These are phyloP conservation scores for Macroglossus sobrinus DNA, from an alignment of 2,113 vertebrate genomes.

Conservation along the genomic window DNA sequence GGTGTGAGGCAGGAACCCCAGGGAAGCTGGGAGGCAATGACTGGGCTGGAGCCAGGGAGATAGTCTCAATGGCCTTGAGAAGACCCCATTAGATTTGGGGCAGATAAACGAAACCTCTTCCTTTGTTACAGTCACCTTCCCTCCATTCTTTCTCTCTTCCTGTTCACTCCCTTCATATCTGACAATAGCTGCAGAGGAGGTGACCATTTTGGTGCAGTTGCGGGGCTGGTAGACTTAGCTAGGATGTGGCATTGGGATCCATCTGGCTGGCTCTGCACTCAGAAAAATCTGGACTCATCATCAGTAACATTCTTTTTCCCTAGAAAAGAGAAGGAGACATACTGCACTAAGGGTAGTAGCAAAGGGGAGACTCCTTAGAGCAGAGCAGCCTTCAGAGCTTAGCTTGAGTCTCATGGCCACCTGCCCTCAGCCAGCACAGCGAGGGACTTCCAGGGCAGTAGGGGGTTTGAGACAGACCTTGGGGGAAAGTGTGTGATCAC, in stretches of 20 bases:
- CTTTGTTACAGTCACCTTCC: background rate
- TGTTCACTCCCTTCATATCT: background rate
- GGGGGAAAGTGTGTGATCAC: background rate
- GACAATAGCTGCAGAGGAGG: background rate
- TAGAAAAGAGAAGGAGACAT: constrained; percentile 20
- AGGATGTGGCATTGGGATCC: constrained; percentile 1
- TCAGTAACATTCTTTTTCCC: constrained; percentile 52
- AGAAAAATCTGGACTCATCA: constrained; percentile 24
- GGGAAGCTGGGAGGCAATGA: background rate
- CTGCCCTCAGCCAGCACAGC: background rate
- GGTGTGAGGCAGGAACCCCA: background rate
- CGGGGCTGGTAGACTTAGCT: background rate
- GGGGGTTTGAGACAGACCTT: background rate
- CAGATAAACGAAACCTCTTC: background rate
- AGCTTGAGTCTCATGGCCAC: background rate
- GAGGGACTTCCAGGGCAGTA: background rate
- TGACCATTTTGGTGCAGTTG: background rate
- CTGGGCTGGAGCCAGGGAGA: background rate
- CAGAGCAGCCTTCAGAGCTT: background rate
- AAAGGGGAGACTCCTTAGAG: background rate
- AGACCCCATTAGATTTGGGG: background rate
- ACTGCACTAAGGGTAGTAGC: background rate
- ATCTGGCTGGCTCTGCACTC: background rate
- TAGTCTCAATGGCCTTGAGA: background rate
- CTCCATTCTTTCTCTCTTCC: background rate